A percentile compares a stretch with the other conserved stretches of the same genome.
Conservation (phyloP, 2,888 invertebrate species). For the Drosophila austrosaltans region DNA sequence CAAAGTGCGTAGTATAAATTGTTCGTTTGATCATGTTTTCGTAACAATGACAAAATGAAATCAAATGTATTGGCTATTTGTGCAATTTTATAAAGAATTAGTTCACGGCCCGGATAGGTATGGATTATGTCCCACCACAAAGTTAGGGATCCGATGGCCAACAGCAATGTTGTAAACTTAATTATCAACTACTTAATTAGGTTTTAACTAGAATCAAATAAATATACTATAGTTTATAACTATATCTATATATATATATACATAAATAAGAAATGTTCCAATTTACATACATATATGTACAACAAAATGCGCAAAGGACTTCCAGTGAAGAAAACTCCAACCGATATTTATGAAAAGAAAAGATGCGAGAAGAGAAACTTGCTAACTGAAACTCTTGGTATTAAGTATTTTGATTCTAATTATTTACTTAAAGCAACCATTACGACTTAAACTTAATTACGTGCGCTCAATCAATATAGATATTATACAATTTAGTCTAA, state of each 20-base stretch:
- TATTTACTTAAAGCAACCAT: conserved; percentile 71
- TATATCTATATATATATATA: conserved; percentile 13
- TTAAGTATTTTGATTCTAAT: conserved; percentile 51
- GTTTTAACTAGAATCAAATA: conserved; percentile 34
- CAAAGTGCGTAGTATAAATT: conserved; percentile 69
- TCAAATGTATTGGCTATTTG: conserved; percentile 74
- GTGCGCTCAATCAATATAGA: conserved; percentile 81
- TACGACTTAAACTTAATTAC: conserved; percentile 66
- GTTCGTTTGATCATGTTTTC: conserved; percentile 47
- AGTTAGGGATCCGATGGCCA: background rate
- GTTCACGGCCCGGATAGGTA: conserved; percentile 31
- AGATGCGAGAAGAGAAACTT: background rate
- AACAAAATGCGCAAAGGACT: conserved; percentile 79
- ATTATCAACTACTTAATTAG: conserved; percentile 69
- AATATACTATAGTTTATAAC: background rate
- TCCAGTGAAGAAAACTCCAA: conserved; percentile 75
- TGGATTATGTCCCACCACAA: conserved; percentile 2
- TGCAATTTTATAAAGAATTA: conserved; percentile 65
- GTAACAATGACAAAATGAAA: conserved; percentile 40
- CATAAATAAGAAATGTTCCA: conserved; percentile 42
- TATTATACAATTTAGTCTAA: conserved; percentile 38
- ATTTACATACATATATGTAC: conserved; percentile 33
- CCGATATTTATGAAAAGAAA: conserved; percentile 61
- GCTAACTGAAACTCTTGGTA: conserved; percentile 43
- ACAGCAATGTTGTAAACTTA: conserved; percentile 62